A percentile compares a stretch with the other conserved stretches of the same genome.
phyloP scores from a whole-genome alignment of 1,140 invertebrate species.

The Leptopilina boulardi region DNA sequence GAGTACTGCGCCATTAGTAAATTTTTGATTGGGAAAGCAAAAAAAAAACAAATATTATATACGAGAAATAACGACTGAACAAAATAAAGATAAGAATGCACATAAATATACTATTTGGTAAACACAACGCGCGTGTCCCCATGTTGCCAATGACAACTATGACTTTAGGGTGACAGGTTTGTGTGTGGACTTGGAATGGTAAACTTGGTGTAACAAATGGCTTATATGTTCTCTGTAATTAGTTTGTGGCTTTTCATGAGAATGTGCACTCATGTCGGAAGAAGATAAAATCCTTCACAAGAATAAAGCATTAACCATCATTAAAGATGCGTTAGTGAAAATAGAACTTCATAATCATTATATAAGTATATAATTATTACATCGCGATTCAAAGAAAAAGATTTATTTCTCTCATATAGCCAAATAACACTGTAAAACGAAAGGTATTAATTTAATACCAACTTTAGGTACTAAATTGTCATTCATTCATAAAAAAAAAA shows the following conservation, averaged over 20 bases:
- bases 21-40: too few relatives aligned
- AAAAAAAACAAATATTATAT: neutral
- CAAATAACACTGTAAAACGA: too few relatives aligned
- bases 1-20: too few relatives aligned
- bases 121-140: neutral
- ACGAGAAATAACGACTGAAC: neutral
- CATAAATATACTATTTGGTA: neutral
- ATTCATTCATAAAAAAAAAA: too few relatives aligned
- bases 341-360: too few relatives aligned
- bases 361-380: too few relatives aligned
- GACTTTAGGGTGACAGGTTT: constrained; percentile 14
- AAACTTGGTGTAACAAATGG: neutral
- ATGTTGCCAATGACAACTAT: neutral
- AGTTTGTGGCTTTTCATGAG: neutral
- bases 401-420: too few relatives aligned
- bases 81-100: neutral
- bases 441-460: too few relatives aligned
- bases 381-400: too few relatives aligned
- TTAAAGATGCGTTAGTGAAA: too few relatives aligned
- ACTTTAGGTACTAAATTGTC: too few relatives aligned
- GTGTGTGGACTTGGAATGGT: neutral
- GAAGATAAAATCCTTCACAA: neutral
- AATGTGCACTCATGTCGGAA: neutral
- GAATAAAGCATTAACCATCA: neutral
- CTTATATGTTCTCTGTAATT: neutral